Base-by-base conservation (phyloP, 2,888 invertebrate genomes). In the Heliconius sara region DNA sequence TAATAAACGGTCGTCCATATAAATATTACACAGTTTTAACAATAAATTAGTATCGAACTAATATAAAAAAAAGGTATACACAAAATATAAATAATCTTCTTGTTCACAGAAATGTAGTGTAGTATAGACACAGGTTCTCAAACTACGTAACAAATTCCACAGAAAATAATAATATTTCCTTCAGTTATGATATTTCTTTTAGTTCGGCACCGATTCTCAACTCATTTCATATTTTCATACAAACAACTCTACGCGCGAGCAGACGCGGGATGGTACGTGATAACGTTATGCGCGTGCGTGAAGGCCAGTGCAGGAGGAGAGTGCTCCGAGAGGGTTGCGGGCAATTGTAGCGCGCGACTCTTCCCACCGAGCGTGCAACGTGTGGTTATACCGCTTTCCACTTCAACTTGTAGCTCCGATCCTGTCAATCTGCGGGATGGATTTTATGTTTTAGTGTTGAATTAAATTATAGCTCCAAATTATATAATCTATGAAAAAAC, bases 301-400 rank as follows among this genome's bases (percentile, higher is more conserved):
- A 95, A 95, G 86, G 93, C 90, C 78, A 91, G 87, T 70, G 83
- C 79, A 57, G 86, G 76, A 82, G 84, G 80, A 77, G 84, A 79
- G 75, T 84, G 76, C 71, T 86, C 72, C 57, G 85, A 13, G 79
- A 83, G 75, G 7, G 86, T 77, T 52, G 84, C 80, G 63, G 91
- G 92, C 84, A 95, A 89, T 87, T 95, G 95, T 81, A 95, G 88
- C 81, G 95, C 93, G 84, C 95, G 92, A 25, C 96, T 95, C 92
- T 98, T 98, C 84, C 97, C 97, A 74, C 98, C 99, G 83, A 99
- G 95, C 88, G 97, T 97, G 90, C 98, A 98, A 84, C 97, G 96
- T 81, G 98, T 96, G 4, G 96, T 97, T 81, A 96, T 97, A 65
- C 96, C 96, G 34, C 97, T 97, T 87, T 96, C 96, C 4, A 98